Evolutionary conservation across 1,140 invertebrate species (phyloP).

Genomic region (Saxidomus purpurata): DNA sequence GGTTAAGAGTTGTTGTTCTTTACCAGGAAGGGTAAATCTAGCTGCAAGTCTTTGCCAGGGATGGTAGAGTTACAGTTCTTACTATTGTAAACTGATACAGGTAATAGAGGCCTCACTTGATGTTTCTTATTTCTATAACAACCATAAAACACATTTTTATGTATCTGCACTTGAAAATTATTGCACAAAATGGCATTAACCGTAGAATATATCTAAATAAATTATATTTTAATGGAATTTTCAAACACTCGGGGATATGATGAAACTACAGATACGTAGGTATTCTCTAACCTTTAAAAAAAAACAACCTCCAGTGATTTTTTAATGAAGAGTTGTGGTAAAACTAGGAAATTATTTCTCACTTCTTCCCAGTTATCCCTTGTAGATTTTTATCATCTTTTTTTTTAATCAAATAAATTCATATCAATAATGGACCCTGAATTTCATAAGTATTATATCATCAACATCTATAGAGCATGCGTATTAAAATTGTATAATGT

Average conservation of each 20-base stretch:
- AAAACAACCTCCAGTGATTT: background rate
- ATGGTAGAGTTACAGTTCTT: too few relatives aligned
- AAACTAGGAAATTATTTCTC: background rate
- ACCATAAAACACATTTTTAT: too few relatives aligned
- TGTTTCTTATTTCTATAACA: too few relatives aligned
- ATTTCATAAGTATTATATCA: background rate
- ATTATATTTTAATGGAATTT: background rate
- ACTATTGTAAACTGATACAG: too few relatives aligned
- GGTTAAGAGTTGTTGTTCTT: too few relatives aligned
- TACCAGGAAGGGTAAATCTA: too few relatives aligned
- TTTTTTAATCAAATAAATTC: background rate
- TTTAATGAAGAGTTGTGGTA: background rate
- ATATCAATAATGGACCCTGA: too few relatives aligned
- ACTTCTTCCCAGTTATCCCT: too few relatives aligned
- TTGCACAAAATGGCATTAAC: too few relatives aligned
- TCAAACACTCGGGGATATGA: background rate
- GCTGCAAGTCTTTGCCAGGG: too few relatives aligned
- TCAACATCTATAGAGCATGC: background rate
- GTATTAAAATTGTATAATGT: slow-evolving; percentile 3
- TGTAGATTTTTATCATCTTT: slow-evolving; percentile 14
- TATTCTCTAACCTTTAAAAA: background rate
- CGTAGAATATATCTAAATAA: background rate
- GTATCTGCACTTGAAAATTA: too few relatives aligned
- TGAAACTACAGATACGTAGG: background rate
- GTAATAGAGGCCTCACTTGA: too few relatives aligned